Evolutionary conservation across 1,140 invertebrate species (phyloP).

Genomic region (Drosophila littoralis): DNA sequence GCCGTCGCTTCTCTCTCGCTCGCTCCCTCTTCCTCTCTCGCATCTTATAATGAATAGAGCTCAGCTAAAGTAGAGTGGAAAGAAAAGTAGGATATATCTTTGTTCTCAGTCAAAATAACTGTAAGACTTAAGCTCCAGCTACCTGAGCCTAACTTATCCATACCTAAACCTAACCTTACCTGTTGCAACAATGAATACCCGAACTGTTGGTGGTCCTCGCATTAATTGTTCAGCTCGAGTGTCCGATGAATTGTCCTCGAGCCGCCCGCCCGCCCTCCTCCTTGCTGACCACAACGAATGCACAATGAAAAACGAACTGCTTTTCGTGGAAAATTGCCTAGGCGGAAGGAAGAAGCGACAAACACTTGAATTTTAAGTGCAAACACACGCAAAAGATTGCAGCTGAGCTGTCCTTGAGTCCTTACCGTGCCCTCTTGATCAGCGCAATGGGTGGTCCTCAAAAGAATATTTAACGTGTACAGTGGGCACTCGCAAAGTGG

Average conservation of each 20-base stretch:
- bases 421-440: conserved; percentile 17
- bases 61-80: neutral
- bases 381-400: conserved; percentile 18
- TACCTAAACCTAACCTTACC: conserved; percentile 2
- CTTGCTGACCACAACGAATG: conserved; percentile 29
- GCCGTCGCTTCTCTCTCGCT: neutral
- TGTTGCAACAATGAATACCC: conserved; percentile 33
- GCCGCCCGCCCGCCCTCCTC: conserved; percentile 11
- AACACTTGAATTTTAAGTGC: conserved; percentile 34
- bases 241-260: conserved; percentile 4
- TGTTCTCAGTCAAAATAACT: conserved; percentile 10
- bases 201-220: conserved; percentile 29
- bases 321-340: conserved; percentile 65
- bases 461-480: neutral
- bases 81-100: conserved; percentile 5
- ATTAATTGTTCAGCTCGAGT: conserved; percentile 47
- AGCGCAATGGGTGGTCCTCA: conserved; percentile 23
- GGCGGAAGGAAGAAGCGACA: conserved; percentile 60
- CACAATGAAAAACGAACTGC: conserved; percentile 49
- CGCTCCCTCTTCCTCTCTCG: neutral
- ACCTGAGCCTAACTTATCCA: conserved; percentile 11
- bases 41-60: neutral
- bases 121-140: conserved; percentile 13
- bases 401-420: conserved; percentile 6
- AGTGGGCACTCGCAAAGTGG: neutral